These are phyloP conservation scores for Alosa sapidissima DNA, from an alignment of 2,797 vertebrate genomes.

Conservation along the genomic window DNA sequence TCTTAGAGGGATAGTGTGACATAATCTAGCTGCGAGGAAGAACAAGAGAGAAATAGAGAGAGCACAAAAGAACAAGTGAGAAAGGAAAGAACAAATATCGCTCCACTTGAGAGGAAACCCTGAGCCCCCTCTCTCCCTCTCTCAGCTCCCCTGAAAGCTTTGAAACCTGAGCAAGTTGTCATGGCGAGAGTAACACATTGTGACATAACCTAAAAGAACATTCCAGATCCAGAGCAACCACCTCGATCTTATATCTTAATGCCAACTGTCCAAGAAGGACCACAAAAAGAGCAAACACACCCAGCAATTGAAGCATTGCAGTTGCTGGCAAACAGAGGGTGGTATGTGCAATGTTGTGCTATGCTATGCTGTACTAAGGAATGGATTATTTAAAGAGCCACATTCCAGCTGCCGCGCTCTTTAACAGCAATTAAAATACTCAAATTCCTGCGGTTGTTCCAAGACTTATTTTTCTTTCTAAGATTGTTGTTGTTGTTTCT, in stretches of 20 bases:
- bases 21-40: constrained; percentile 5
- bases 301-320: neutral
- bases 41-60: neutral
- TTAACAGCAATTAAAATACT: neutral
- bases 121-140: neutral
- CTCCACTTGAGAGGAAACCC: neutral
- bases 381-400: neutral
- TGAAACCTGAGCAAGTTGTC: constrained; percentile 27
- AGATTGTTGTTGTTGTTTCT: neutral
- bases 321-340: neutral
- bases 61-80: neutral
- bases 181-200: neutral
- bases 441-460: constrained; percentile 3
- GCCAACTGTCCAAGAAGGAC: neutral
- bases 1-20: constrained; percentile 34
- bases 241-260: neutral
- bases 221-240: neutral
- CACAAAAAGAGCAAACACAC: neutral
- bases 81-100: neutral
- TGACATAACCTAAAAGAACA: neutral
- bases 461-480: neutral
- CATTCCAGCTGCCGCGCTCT: neutral
- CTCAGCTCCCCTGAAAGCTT: constrained; percentile 7
- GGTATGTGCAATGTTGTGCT: neutral
- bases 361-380: neutral